phyloP scores from a whole-genome alignment of 2,113 vertebrate genomes.

The Phylloscopus trochiloides region DNA sequence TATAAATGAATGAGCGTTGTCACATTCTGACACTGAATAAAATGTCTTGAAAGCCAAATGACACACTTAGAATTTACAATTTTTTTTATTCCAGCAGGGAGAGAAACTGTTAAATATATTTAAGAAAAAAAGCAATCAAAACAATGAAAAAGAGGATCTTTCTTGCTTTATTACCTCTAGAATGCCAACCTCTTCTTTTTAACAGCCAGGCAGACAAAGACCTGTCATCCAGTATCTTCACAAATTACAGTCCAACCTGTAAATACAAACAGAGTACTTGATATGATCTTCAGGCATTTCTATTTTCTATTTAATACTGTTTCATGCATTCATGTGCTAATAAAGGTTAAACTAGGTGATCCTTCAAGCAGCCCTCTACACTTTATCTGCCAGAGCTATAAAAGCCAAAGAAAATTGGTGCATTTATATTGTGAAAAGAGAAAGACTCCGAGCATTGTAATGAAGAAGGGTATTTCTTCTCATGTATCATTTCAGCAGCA shows the following conservation, averaged over 20 bases:
- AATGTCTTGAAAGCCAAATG: constrained; percentile 12
- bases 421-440: constrained; percentile 22
- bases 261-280: constrained; percentile 33
- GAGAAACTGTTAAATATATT: neutral
- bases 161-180: neutral
- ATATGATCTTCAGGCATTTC: neutral
- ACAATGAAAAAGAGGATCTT: neutral
- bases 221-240: neutral
- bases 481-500: constrained; percentile 11
- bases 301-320: constrained; percentile 32
- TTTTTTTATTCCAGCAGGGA: neutral
- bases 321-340: constrained; percentile 51
- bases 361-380: constrained; percentile 1
- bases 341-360: constrained; percentile 38
- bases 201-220: neutral
- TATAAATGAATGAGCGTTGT: neutral
- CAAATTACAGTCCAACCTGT: neutral
- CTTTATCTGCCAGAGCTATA: constrained; percentile 20
- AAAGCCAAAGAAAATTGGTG: constrained; percentile 38
- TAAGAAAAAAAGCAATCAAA: neutral
- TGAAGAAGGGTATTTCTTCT: neutral
- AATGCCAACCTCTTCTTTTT: neutral
- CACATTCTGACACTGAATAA: constrained; percentile 27
- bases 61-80: neutral
- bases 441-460: neutral